Conservation (phyloP, 1,140 invertebrate species). For the Drosophila bocki region DNA sequence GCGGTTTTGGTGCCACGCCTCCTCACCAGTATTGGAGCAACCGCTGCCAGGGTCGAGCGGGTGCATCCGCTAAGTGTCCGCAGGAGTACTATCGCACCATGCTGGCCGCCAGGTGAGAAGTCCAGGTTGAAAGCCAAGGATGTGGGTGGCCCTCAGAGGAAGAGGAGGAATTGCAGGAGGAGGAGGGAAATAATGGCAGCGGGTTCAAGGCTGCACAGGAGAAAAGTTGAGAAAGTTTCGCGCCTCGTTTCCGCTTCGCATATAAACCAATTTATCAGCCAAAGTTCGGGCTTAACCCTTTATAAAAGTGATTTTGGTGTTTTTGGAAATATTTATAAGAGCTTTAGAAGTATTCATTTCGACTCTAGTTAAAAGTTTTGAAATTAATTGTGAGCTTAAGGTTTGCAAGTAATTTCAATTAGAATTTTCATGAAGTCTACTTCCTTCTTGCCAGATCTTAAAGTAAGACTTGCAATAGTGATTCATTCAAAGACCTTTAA, state of each 20-base stretch:
- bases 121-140: constrained; percentile 16
- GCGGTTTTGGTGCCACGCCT: constrained; percentile 48
- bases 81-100: constrained; percentile 74
- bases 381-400: no score
- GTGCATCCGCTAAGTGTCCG: constrained; percentile 56
- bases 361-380: background rate
- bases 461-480: background rate
- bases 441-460: background rate
- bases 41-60: constrained; percentile 55
- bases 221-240: constrained; percentile 61
- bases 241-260: constrained; percentile 45
- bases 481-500: background rate
- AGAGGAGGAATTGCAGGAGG: background rate
- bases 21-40: constrained; percentile 61
- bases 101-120: constrained; percentile 71
- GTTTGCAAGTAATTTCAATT: no score
- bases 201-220: constrained; percentile 39
- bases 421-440: background rate
- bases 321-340: background rate
- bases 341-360: background rate
- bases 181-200: background rate
- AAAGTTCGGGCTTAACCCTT: constrained; percentile 25
- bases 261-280: constrained; percentile 56
- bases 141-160: constrained; percentile 57
- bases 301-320: background rate